These are phyloP conservation scores for Habroteleia sp. DNA, from an alignment of 2,888 invertebrate species.

Conservation along the genomic window DNA sequence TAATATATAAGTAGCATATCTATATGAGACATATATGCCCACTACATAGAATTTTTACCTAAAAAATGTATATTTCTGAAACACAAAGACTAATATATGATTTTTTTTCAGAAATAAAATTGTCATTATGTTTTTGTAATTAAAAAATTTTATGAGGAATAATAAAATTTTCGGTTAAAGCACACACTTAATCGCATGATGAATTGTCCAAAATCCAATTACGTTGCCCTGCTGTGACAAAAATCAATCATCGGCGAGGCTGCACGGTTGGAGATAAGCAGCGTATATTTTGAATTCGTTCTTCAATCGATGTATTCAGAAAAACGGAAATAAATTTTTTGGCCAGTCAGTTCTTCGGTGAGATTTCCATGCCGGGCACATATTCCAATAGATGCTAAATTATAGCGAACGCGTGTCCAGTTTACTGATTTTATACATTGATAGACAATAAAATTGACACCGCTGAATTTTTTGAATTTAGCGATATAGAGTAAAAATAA, in stretches of 20 bases:
- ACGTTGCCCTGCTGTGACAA: constrained; percentile 15
- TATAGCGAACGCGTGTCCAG: constrained; percentile 54
- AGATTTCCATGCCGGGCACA: constrained; percentile 50
- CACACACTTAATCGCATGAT: constrained; percentile 2
- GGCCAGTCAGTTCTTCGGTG: constrained; percentile 25
- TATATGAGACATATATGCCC: no score
- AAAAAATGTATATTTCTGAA: no score
- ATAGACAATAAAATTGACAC: constrained; percentile 50
- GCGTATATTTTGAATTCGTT: constrained; percentile 39
- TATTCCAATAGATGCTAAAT: constrained; percentile 49
- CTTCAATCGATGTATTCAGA: constrained; percentile 45
- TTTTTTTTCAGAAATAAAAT: no score
- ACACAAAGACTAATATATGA: no score
- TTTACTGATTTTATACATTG: constrained; percentile 50
- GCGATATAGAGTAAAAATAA: constrained; percentile 38
- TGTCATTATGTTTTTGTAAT: no score
- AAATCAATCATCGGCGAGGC: constrained; percentile 48
- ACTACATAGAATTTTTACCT: no score
- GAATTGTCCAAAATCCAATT: constrained; percentile 41
- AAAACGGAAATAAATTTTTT: constrained; percentile 54
- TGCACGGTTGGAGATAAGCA: constrained; percentile 44
- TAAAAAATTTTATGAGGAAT: no score
- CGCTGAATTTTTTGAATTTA: constrained; percentile 12
- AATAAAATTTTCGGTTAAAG: no score
- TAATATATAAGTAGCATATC: no score